A percentile compares a stretch with the other conserved stretches of the same genome.
Conservation (phyloP, 2,113 vertebrate genomes). For the Aegithalos caudatus region DNA sequence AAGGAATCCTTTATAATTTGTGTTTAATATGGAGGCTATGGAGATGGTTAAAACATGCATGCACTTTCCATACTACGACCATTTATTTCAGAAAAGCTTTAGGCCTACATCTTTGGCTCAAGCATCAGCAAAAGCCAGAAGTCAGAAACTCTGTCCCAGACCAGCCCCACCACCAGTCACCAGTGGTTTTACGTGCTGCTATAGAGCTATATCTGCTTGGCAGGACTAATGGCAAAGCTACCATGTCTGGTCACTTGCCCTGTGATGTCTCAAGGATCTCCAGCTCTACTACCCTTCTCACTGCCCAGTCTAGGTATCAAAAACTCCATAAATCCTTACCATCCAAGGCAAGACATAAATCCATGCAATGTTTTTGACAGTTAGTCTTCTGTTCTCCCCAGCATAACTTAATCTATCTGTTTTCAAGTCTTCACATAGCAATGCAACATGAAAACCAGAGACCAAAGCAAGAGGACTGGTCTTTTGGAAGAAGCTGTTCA, state of each 20-base stretch:
- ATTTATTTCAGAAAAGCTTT: background rate
- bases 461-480: background rate
- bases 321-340: background rate
- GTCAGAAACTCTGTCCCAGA: background rate
- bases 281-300: background rate
- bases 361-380: background rate
- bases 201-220: fast-evolving
- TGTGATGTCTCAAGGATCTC: background rate
- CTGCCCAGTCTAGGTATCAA: background rate
- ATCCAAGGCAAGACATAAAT: background rate
- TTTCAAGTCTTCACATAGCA: background rate
- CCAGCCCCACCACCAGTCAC: background rate
- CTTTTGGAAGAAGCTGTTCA: background rate
- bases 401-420: background rate
- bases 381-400: background rate
- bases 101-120: background rate
- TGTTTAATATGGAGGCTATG: background rate
- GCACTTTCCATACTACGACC: background rate
- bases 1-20: background rate
- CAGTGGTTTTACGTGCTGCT: background rate
- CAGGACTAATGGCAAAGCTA: background rate
- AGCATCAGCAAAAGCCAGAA: background rate
- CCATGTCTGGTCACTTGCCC: background rate
- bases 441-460: background rate
- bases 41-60: background rate